Evolutionary conservation across 2,888 invertebrate species (phyloP).

Genomic region (Drosophila diplacantha): DNA sequence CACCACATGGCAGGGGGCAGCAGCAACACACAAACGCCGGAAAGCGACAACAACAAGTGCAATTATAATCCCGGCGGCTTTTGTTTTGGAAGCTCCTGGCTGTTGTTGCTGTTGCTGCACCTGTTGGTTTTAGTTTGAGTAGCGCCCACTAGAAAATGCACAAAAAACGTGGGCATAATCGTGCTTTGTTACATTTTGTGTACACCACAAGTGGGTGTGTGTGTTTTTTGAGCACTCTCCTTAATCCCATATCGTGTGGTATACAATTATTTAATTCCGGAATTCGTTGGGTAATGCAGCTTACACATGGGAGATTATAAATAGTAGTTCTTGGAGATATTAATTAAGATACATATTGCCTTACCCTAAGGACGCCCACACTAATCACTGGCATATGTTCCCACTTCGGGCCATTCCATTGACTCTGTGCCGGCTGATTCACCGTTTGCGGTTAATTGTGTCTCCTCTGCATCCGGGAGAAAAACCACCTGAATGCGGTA

Average conservation of each 20-base stretch:
- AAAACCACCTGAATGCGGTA: slow-evolving; percentile 23
- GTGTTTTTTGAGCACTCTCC: neutral
- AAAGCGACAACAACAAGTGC: slow-evolving; percentile 31
- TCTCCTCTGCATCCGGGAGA: slow-evolving; percentile 8
- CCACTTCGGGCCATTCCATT: neutral
- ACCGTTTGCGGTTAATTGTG: slow-evolving; percentile 28
- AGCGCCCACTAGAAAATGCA: slow-evolving; percentile 29
- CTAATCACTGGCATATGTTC: neutral
- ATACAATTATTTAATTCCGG: neutral
- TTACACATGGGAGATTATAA: neutral
- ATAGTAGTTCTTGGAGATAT: neutral
- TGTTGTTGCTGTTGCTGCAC: slow-evolving; percentile 10
- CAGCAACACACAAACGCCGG: slow-evolving; percentile 9
- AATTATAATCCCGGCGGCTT: slow-evolving; percentile 38
- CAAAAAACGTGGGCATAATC: slow-evolving; percentile 15
- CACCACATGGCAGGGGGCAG: neutral
- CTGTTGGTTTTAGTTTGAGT: slow-evolving; percentile 30
- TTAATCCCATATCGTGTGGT: neutral
- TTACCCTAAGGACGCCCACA: neutral
- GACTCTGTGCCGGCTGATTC: slow-evolving; percentile 1
- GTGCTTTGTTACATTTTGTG: slow-evolving; percentile 25
- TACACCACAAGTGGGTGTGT: neutral
- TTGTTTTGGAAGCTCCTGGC: slow-evolving; percentile 18
- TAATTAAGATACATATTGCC: too few species aligned
- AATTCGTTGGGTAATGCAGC: neutral